phyloP scores from a whole-genome alignment of 2,113 vertebrate genomes.

The Anolis sagrei region DNA sequence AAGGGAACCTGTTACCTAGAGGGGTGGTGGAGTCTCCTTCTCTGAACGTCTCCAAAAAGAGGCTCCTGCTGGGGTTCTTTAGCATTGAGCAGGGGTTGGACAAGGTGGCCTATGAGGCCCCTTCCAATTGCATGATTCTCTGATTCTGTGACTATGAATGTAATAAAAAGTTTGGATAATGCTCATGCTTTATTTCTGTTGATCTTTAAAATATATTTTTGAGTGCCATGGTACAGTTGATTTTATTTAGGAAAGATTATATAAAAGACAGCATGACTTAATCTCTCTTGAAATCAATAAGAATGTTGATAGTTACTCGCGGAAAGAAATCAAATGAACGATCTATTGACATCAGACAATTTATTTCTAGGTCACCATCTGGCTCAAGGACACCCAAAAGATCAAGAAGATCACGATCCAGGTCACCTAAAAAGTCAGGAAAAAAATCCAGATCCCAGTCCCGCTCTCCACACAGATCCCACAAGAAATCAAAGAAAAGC shows the following conservation, averaged over 20 bases:
- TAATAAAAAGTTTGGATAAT: no score
- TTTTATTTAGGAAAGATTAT: neutral
- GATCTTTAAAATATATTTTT: neutral
- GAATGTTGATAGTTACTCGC: neutral
- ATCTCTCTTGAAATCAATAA: neutral
- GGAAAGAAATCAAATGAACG: neutral
- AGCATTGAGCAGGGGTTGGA: no score
- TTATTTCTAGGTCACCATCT: slow-evolving; percentile 88
- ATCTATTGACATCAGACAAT: neutral
- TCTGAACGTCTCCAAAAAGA: no score
- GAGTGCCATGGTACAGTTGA: neutral
- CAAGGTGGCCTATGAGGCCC: no score
- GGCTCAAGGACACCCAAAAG: slow-evolving; percentile 95
- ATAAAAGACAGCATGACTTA: neutral
- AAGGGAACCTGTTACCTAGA: no score
- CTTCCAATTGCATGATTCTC: no score
- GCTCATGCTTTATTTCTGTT: neutral
- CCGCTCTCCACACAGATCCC: slow-evolving; percentile 96
- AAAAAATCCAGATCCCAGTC: slow-evolving; percentile 98
- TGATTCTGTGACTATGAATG: no score
- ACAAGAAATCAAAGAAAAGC: slow-evolving; percentile 99
- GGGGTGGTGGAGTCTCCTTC: no score
- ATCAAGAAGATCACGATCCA: slow-evolving; percentile 91
- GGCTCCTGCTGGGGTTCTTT: no score
- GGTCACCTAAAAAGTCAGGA: slow-evolving; percentile 94